phyloP scores from a whole-genome alignment of 2,888 invertebrate genomes.

The Ceraclea dissimilis region DNA sequence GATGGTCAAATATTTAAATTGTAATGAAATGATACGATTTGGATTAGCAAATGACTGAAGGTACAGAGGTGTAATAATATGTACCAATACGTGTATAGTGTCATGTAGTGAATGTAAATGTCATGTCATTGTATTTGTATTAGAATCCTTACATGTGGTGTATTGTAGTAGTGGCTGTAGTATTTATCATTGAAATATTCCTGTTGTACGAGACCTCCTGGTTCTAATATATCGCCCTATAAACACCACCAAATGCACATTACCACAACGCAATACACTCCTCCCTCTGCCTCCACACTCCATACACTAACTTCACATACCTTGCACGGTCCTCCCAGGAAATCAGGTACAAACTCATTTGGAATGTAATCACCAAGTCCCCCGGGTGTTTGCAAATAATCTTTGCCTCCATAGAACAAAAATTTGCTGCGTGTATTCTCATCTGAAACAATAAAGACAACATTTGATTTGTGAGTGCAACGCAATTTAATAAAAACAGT shows the following conservation, averaged over 20 bases:
- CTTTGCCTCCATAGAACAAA: conserved; percentile 84
- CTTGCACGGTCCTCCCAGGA: conserved; percentile 84
- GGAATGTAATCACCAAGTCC: conserved; percentile 82
- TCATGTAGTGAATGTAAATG: too few relatives aligned
- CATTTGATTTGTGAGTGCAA: background rate
- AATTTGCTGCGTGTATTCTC: conserved; percentile 90
- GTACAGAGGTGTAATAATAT: too few relatives aligned
- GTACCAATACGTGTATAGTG: too few relatives aligned
- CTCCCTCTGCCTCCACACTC: too few relatives aligned
- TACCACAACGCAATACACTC: too few relatives aligned
- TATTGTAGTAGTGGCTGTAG: conserved; percentile 1
- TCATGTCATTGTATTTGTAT: too few relatives aligned
- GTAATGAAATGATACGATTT: too few relatives aligned
- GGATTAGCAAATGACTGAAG: too few relatives aligned
- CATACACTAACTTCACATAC: conserved; percentile 37
- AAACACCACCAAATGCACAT: conserved; percentile 9
- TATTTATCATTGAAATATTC: conserved; percentile 33
- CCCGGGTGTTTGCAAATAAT: conserved; percentile 70
- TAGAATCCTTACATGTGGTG: background rate
- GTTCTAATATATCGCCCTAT: conserved; percentile 43
- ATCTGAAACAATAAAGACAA: conserved; percentile 46
- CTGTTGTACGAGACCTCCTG: conserved; percentile 41
- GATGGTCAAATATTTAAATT: too few relatives aligned
- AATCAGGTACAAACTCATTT: conserved; percentile 80
- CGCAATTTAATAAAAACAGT: conserved; percentile 9